A percentile compares a stretch with the other conserved stretches of the same genome.
These are phyloP conservation scores for Onychostruthus taczanowskii DNA, from an alignment of 2,113 vertebrate species.

Conservation along the genomic window DNA sequence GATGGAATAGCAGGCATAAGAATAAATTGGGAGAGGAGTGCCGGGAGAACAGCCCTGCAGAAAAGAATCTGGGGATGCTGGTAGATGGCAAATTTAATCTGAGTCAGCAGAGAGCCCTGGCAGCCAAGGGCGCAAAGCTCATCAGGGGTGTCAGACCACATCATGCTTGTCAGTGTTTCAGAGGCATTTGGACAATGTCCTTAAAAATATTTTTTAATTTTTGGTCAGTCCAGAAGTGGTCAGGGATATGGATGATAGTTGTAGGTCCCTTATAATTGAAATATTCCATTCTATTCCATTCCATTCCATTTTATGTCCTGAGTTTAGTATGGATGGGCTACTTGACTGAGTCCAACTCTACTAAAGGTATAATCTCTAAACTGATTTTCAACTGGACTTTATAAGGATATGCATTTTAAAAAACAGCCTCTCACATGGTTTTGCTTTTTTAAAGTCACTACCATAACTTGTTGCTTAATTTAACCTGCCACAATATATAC, in stretches of 20 bases:
- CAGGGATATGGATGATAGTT: background rate
- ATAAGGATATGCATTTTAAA: background rate
- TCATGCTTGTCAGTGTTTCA: background rate
- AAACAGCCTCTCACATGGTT: accelerated
- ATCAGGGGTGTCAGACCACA: background rate
- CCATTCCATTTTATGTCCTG: background rate
- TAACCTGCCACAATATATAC: background rate
- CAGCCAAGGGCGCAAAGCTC: background rate
- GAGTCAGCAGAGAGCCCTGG: background rate
- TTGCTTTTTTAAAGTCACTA: background rate
- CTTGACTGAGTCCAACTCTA: background rate
- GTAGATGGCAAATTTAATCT: background rate
- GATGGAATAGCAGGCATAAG: background rate
- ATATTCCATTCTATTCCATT: background rate
- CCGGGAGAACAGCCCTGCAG: background rate
- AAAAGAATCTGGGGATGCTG: background rate
- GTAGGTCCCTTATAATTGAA: background rate
- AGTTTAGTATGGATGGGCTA: background rate
- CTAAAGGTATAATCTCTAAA: background rate
- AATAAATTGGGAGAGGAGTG: background rate
- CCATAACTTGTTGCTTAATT: background rate
- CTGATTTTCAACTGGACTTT: background rate
- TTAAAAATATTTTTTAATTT: background rate
- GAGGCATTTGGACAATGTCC: background rate
- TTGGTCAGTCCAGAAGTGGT: background rate